Evolutionary conservation across 2,888 invertebrate genomes (phyloP).

Genomic region (Phalangium opilio): DNA sequence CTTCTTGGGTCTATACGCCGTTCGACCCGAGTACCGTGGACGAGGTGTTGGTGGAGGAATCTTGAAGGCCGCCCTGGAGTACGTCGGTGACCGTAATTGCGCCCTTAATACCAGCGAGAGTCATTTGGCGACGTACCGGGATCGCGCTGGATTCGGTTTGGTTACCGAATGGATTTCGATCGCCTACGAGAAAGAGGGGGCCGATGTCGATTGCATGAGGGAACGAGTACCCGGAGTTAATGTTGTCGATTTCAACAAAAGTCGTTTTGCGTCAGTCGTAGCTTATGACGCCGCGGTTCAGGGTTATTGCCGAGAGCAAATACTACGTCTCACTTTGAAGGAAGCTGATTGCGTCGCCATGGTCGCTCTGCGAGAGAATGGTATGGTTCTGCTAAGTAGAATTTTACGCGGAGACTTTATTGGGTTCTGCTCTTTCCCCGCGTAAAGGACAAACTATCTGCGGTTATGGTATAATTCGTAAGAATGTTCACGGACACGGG

Average conservation of each 20-base stretch:
- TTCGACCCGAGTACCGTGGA: slow-evolving; percentile 13
- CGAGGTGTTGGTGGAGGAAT: slow-evolving; percentile 18
- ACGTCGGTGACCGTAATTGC: slow-evolving; percentile 16
- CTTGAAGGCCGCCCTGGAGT: slow-evolving; percentile 18
- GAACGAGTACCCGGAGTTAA: not conserved
- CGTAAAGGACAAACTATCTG: slow-evolving; percentile 7
- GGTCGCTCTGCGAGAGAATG: slow-evolving; percentile 8
- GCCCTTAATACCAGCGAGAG: slow-evolving; percentile 17
- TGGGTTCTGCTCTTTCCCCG: too few relatives aligned
- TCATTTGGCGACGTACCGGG: slow-evolving; percentile 15
- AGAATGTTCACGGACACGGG: slow-evolving; percentile 18
- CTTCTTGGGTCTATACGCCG: slow-evolving; percentile 21
- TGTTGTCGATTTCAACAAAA: not conserved
- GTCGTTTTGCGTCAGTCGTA: slow-evolving; percentile 5
- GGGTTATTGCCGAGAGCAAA: slow-evolving; percentile 15
- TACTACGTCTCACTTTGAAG: slow-evolving; percentile 13
- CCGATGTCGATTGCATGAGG: not conserved
- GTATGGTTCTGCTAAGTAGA: too few relatives aligned
- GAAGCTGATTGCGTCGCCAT: slow-evolving; percentile 14
- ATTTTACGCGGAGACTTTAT: too few relatives aligned
- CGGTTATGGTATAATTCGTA: slow-evolving; percentile 19
- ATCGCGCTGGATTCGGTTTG: slow-evolving; percentile 16
- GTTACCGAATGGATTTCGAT: slow-evolving; percentile 19
- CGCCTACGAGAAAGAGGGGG: slow-evolving; percentile 7
- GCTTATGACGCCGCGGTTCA: slow-evolving; percentile 16